Evolutionary conservation across 2,888 invertebrate species (phyloP), one percentile per base, ranked within the genome.

Genomic region (Octonoba sinensis): DNA sequence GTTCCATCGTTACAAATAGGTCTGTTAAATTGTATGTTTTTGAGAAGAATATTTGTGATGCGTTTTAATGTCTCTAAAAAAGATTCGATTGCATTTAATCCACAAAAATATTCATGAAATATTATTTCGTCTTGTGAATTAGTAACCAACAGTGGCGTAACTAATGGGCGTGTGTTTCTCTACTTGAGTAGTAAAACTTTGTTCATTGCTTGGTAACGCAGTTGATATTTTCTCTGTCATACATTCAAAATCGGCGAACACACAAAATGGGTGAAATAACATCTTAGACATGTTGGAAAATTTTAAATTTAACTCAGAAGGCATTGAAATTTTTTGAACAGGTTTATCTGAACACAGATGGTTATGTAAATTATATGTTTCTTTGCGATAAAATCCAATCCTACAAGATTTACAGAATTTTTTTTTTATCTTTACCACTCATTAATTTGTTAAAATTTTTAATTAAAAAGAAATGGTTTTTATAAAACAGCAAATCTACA

Each of bases 401-500:
- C 66, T n/a, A n/a, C n/a, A n/a, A n/a, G n/a, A n/a, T n/a, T n/a
- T n/a, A n/a, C n/a, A n/a, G n/a, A n/a, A n/a, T 44, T 22, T 66
- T 47, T 2, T 15, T 3, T n/a, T 16, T 16, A 22, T 57, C 44
- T 46, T 66, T 66, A 22, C 27, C 11, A 16, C 46, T 15, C 18
- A 66, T 24, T 1, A 74, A 18, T 46, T 66, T 44, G 47, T 74
- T 65, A 57, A 74, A 65, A 66, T 56, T 74, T 66, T 57, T 57
- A 24, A 74, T 73, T 49, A 12, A 13, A 4, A 18, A 18, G 18
- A 27, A 18, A 65, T n/a, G n/a, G n/a, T n/a, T n/a, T n/a, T n/a
- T n/a, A n/a, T n/a, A n/a, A n/a, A n/a, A n/a, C n/a, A n/a, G n/a
- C n/a, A n/a, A n/a, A n/a, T n/a, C n/a, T n/a, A n/a, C n/a, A n/a